Conservation (phyloP, 2,888 invertebrate genomes). For the Cynaeus angustus region DNA sequence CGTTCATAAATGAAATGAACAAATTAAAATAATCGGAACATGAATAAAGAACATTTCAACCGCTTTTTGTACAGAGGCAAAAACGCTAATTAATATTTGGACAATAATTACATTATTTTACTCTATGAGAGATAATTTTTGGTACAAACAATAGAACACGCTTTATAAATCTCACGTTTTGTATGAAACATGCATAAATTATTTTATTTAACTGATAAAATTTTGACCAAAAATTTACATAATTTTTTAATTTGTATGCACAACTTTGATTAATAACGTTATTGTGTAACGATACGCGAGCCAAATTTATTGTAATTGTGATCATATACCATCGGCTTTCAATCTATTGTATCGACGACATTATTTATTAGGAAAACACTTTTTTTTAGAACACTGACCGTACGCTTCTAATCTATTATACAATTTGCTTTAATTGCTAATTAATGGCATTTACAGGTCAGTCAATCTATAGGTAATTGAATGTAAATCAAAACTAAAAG, state of each 20-base stretch:
- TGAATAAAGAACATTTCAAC: slow-evolving; percentile 31
- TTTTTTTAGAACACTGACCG: slow-evolving; percentile 7
- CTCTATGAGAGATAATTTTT: slow-evolving; percentile 14
- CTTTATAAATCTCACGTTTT: slow-evolving; percentile 35
- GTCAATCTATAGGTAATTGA: slow-evolving; percentile 19
- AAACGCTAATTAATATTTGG: slow-evolving; percentile 6
- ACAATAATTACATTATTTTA: slow-evolving; percentile 28
- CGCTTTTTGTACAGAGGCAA: slow-evolving; percentile 9
- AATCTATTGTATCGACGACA: neutral
- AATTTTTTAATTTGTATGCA: slow-evolving; percentile 41
- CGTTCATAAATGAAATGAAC: slow-evolving; percentile 45
- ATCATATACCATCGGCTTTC: slow-evolving; percentile 11
- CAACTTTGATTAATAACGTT: slow-evolving; percentile 34
- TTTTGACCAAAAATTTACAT: slow-evolving; percentile 35
- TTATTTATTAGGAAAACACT: neutral
- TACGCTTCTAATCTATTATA: slow-evolving; percentile 3
- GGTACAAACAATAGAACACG: slow-evolving; percentile 7
- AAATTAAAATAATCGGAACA: slow-evolving; percentile 42
- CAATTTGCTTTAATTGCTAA: slow-evolving; percentile 26
- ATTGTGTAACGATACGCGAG: slow-evolving; percentile 13
- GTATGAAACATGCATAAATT: slow-evolving; percentile 30
- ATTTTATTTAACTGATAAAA: slow-evolving; percentile 35
- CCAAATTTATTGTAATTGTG: slow-evolving; percentile 30
- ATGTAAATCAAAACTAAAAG: slow-evolving; percentile 44
- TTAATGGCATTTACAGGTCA: slow-evolving; percentile 36